phyloP scores from a whole-genome alignment of 2,113 vertebrate species.

The Guaruba guarouba region DNA sequence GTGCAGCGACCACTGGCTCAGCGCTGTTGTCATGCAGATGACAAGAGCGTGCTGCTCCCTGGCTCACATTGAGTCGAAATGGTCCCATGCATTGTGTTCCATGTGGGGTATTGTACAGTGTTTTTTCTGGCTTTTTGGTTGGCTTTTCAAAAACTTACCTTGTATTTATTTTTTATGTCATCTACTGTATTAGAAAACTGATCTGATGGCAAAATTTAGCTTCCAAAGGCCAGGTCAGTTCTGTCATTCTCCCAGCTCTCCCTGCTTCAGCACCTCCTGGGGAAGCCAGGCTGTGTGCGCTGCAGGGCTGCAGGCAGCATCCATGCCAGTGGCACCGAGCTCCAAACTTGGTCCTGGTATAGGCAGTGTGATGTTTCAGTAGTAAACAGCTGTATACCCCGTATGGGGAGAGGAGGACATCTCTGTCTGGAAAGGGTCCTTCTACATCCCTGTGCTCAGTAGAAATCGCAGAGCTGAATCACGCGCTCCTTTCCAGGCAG shows the following conservation, averaged over 20 bases:
- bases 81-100: neutral
- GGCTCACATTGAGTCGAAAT: neutral
- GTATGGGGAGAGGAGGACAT: fast-evolving
- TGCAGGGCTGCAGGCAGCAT: fast-evolving
- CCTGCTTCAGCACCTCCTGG: neutral
- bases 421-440: neutral
- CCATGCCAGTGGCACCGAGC: fast-evolving
- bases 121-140: neutral
- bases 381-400: neutral
- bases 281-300: neutral
- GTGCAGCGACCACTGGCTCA: fast-evolving
- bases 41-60: neutral
- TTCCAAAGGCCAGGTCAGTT: neutral
- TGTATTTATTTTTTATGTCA: neutral
- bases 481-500: fast-evolving
- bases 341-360: fast-evolving
- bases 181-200: neutral
- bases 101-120: fast-evolving
- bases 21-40: fast-evolving
- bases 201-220: neutral
- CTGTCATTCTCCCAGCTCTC: fast-evolving
- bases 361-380: neutral
- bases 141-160: neutral
- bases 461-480: fast-evolving
- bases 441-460: neutral